Evolutionary conservation across 2,797 vertebrate genomes (phyloP), one percentile per base, ranked within the genome.

Genomic region (Dendrocincla tyrannina): DNA sequence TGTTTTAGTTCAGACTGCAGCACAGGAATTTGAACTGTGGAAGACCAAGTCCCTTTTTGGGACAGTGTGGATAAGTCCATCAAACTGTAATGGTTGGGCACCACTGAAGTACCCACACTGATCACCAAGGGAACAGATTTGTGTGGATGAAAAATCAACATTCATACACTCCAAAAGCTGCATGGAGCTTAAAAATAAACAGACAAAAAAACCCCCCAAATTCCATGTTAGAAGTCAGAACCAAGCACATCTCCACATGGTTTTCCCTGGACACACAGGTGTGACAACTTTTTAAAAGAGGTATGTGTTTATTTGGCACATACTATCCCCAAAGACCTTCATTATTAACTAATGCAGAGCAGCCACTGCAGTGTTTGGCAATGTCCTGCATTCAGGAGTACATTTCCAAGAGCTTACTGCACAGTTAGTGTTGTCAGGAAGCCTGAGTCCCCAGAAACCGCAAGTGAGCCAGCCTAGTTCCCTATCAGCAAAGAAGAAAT

Each of bases 191-290:
- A 15, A 42, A 89, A 52, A 39, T 1, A 58, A 42, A 27, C 3
- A 73, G 24, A 33, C 7, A 39, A 52, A 39, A 47, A 22, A 22
- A 2, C 22, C 10, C 44, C 24, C 42, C 42, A 25, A 33, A 64
- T 46, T 46, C 23, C 5, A 20, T 4, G 8, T 55, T 5, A 35
- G 23, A 50, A 76, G n/a, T 12, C 47, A 73, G 23, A 58, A 25
- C 17, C 27, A 28, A 55, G 44, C 17, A 20, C 16, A n/a, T 11
- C 16, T 49, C 33, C 30, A 41, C 17, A 7, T 39, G 13, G 7
- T 13, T n/a, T 25, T 64, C 33, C 17, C n/a, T 64, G 37, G 27
- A 68, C 23, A 53, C 24, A 23, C 0, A 2, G 1, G 4, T 14
- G 2, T 5, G 72, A 49, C 5, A 76, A 49, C 5, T 17, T 90